Evolutionary conservation across 2,888 invertebrate species (phyloP).

Genomic region (Gonocerus acuteangulatus): DNA sequence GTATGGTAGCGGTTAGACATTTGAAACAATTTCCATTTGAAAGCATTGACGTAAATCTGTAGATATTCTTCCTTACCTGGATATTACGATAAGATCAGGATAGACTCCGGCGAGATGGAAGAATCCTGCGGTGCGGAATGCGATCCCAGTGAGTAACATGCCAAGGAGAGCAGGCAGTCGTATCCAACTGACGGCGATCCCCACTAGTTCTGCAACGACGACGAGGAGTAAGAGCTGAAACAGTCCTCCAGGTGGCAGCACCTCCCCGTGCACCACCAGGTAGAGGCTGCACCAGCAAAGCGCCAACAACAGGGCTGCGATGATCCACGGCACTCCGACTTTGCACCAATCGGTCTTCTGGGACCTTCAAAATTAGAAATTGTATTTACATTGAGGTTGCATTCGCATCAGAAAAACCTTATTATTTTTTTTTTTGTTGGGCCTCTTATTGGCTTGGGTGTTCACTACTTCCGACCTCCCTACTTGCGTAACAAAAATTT

Average conservation of each 20-base stretch:
- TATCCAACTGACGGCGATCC: slow-evolving; percentile 11
- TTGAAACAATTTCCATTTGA: no score
- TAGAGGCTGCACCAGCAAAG: slow-evolving; percentile 27
- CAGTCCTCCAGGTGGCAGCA: slow-evolving; percentile 25
- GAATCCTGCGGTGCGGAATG: slow-evolving; percentile 47
- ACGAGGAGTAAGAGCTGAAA: slow-evolving; percentile 28
- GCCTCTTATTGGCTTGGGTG: no score
- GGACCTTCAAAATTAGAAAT: no score
- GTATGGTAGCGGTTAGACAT: no score
- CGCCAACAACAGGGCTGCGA: background rate
- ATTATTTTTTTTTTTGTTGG: no score
- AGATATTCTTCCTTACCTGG: no score
- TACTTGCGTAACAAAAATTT: no score
- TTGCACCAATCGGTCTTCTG: background rate
- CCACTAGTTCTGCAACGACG: slow-evolving; percentile 22
- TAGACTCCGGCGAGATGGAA: slow-evolving; percentile 41
- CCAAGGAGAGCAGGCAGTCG: slow-evolving; percentile 53
- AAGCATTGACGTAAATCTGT: no score
- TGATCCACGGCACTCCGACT: background rate
- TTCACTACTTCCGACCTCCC: no score
- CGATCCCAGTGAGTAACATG: slow-evolving; percentile 54
- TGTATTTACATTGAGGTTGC: no score
- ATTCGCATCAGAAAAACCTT: no score
- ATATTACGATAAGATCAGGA: slow-evolving; percentile 30
- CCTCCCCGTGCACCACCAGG: slow-evolving; percentile 20